phyloP scores from a whole-genome alignment of 2,797 vertebrate genomes.

The Hemitrygon akajei region DNA sequence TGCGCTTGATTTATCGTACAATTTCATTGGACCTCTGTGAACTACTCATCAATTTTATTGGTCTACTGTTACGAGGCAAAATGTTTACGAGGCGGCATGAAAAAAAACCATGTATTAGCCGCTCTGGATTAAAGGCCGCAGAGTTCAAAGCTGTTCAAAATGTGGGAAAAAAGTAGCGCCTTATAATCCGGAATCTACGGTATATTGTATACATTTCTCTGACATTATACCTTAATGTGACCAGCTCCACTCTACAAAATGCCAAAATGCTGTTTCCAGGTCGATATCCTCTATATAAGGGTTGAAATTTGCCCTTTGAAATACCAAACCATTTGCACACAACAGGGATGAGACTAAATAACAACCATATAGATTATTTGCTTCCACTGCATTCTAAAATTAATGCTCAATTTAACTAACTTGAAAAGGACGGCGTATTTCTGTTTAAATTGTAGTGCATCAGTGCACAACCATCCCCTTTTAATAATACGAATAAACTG shows the following conservation, averaged over 20 bases:
- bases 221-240: not conserved
- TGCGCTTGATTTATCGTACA: no score
- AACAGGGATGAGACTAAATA: conserved; percentile 34
- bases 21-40: no score
- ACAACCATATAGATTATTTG: conserved; percentile 41
- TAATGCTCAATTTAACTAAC: conserved; percentile 46
- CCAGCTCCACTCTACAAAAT: not conserved
- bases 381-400: not conserved
- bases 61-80: no score
- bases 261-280: not conserved
- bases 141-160: no score
- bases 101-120: no score
- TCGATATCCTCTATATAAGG: not conserved
- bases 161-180: no score
- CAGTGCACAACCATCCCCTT: not conserved
- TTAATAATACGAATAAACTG: not conserved
- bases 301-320: conserved; percentile 38
- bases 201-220: no score
- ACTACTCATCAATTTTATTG: no score
- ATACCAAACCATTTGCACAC: not conserved
- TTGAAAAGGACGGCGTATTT: not conserved
- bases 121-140: no score
- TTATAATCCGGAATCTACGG: no score
- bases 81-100: no score
- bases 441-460: not conserved